phyloP scores from a whole-genome alignment of 2,888 invertebrate genomes.

The Trachelus stipa region DNA sequence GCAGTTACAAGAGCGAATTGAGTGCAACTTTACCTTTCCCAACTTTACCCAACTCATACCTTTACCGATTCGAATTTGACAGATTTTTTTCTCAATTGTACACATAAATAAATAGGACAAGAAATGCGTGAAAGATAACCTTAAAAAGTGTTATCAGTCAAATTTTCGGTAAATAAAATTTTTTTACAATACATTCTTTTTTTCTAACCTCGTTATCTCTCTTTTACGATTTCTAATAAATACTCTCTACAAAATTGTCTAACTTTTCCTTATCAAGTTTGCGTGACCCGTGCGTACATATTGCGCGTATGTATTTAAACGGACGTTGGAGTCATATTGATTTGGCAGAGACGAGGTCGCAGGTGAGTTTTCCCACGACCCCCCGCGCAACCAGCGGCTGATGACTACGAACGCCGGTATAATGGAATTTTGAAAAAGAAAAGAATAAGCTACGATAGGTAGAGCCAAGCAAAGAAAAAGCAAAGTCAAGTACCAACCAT shows the following conservation, averaged over 20 bases:
- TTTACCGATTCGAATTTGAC: neutral
- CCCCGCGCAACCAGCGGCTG: neutral
- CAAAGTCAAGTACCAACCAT: no score
- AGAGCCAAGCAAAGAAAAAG: neutral
- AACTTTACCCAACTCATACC: neutral
- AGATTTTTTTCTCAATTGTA: no score
- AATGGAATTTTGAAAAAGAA: neutral
- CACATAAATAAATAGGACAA: no score
- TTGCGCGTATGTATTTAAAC: neutral
- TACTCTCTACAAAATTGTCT: neutral
- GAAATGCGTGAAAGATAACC: neutral
- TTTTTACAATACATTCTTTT: no score
- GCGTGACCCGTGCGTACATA: neutral
- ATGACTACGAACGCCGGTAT: neutral
- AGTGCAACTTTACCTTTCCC: neutral
- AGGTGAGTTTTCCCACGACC: constrained; percentile 56
- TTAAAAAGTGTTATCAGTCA: neutral
- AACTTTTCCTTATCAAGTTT: neutral
- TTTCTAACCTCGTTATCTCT: no score
- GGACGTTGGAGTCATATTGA: constrained; percentile 38
- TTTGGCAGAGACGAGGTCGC: constrained; percentile 55
- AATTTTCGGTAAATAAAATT: neutral
- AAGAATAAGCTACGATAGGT: neutral
- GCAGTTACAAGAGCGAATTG: neutral
- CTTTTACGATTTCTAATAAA: neutral